Base-by-base conservation (phyloP, 1,140 invertebrate genomes). In the Stenopsyche tienmushanensis region DNA sequence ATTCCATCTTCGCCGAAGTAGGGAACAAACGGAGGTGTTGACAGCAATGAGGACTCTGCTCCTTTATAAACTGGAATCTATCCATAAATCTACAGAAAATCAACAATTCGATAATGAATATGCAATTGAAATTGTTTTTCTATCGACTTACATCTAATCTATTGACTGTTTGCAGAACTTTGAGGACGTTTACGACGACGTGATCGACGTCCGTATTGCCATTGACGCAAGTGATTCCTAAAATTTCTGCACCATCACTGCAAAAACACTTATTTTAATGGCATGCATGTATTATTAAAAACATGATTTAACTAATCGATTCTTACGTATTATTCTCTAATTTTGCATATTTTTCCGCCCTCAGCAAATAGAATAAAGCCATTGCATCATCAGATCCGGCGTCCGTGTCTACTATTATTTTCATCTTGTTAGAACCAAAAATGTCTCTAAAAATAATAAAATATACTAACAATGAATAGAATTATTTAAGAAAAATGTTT, bases 21-120 rank as follows among this genome's bases (percentile, higher is more conserved):
- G 20, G 29, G 8, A 72, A 74, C 65, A 25, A 67, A 64, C 49
- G 13, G 13, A 9, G 60, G 58, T 15, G 72, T 69, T 18, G 71
- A 72, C 15, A 86, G 71, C 13, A 88, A 70, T 18, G 82, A 71
- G 1, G 77, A 74, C 64, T 76, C 65, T n/a, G 81, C 80, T 45
- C 87, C 86, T 75, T 74, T 75, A 72, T 78, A 87, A 20, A 88
- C 81, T 45, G 86, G 86, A 72, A 88, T 83, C 86, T 88, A 60
- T 7, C 73, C n/a, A n/a, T n/a, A n/a, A n/a, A n/a, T n/a, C n/a
- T n/a, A n/a, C n/a, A 47, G 15, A 69, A 18, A 39, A 1, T 41
- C 7, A 54, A 21, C 9, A 34, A 44, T 41, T 42, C 18, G n/a
- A n/a, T n/a, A n/a, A n/a, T n/a, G n/a, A n/a, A n/a, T n/a, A n/a